phyloP scores from a whole-genome alignment of 2,888 invertebrate species.

The Ormyrus pomaceus region DNA sequence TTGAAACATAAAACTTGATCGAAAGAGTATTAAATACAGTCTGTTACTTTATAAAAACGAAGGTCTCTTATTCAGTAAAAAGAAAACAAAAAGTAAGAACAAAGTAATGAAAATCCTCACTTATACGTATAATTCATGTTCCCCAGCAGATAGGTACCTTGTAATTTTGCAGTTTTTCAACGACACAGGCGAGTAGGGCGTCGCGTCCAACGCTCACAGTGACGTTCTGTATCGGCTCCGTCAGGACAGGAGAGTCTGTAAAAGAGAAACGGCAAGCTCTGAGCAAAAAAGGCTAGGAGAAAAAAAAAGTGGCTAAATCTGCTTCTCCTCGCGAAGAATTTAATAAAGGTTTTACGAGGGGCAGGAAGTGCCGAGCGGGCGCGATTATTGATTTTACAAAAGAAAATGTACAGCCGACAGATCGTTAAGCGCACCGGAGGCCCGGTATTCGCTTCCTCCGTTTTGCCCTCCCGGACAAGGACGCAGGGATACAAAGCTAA shows the following conservation, averaged over 20 bases:
- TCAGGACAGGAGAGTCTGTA: constrained; percentile 87
- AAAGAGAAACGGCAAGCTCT: constrained; percentile 6
- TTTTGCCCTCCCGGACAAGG: not conserved
- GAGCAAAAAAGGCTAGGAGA: constrained; percentile 1
- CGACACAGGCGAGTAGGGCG: constrained; percentile 91
- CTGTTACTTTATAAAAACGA: too few relatives aligned
- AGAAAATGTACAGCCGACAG: constrained; percentile 52
- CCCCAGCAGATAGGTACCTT: constrained; percentile 80
- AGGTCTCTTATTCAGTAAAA: too few relatives aligned
- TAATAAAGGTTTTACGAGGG: constrained; percentile 53
- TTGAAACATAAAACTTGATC: too few relatives aligned
- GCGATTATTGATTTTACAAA: constrained; percentile 55
- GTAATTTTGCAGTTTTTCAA: constrained; percentile 90
- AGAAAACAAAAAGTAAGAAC: not conserved
- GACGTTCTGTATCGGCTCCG: constrained; percentile 92
- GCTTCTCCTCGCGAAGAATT: constrained; percentile 35
- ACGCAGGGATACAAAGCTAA: not conserved
- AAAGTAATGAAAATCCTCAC: too few relatives aligned
- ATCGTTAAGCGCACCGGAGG: constrained; percentile 48
- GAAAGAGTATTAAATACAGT: too few relatives aligned
- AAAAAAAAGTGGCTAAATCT: not conserved
- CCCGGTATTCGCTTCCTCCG: not conserved
- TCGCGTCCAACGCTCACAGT: constrained; percentile 92
- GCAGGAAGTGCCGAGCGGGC: constrained; percentile 34
- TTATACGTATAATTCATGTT: too few relatives aligned